phyloP scores from a whole-genome alignment of 2,888 invertebrate genomes.

The Gonocerus acuteangulatus region DNA sequence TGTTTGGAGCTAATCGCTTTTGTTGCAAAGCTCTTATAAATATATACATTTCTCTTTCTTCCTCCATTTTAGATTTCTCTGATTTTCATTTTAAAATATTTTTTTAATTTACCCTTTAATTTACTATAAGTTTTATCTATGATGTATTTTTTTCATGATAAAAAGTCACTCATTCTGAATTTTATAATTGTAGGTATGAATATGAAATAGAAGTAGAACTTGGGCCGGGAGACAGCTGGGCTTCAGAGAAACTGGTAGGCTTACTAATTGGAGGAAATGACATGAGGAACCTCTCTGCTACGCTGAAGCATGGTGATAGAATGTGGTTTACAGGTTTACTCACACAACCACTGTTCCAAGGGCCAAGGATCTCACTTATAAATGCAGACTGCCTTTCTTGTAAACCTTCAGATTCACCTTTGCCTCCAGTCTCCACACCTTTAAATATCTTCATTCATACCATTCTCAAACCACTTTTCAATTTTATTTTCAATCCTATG shows the following conservation, averaged over 20 bases:
- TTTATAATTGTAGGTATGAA: constrained; percentile 25
- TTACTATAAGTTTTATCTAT: background rate
- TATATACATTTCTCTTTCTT: too few relatives aligned
- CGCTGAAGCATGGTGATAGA: constrained; percentile 24
- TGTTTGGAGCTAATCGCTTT: too few relatives aligned
- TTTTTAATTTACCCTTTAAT: background rate
- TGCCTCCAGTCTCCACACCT: too few relatives aligned
- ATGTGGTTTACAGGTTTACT: constrained; percentile 30
- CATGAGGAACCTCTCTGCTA: constrained; percentile 23
- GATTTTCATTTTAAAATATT: background rate
- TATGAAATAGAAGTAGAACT: constrained; percentile 30
- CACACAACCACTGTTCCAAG: background rate
- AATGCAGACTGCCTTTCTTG: constrained; percentile 29
- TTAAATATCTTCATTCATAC: background rate
- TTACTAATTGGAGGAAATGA: constrained; percentile 18
- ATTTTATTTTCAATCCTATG: constrained; percentile 15
- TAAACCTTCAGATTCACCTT: too few relatives aligned
- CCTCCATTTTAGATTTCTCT: too few relatives aligned
- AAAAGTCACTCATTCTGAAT: background rate
- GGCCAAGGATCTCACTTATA: constrained; percentile 11
- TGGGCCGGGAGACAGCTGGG: constrained; percentile 19
- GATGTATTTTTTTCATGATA: background rate
- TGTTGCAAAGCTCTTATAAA: too few relatives aligned
- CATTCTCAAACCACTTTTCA: constrained; percentile 5
- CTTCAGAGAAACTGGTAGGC: constrained; percentile 14